Conservation (phyloP, 2,888 invertebrate species). For the Polydrusus tereticollis region DNA sequence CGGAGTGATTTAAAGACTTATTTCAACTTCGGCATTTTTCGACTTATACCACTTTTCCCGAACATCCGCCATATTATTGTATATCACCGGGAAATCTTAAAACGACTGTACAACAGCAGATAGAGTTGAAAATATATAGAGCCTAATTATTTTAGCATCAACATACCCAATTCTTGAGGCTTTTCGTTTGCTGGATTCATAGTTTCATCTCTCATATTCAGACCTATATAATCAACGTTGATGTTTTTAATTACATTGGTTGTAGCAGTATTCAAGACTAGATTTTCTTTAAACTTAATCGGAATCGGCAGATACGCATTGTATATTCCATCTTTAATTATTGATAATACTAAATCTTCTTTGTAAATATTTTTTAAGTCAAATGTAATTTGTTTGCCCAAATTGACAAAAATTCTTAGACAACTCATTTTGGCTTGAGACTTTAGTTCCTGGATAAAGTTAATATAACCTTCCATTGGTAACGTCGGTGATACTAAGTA, state of each 20-base stretch:
- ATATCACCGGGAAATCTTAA: too few species aligned
- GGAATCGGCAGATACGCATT: conserved; percentile 59
- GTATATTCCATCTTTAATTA: conserved; percentile 72
- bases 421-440: conserved; percentile 54
- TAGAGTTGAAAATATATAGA: too few species aligned
- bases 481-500: conserved; percentile 59
- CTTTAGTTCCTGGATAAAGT: conserved; percentile 60
- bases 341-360: conserved; percentile 84
- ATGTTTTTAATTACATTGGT: conserved; percentile 55
- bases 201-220: conserved; percentile 63
- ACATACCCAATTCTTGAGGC: conserved; percentile 53
- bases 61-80: too few species aligned
- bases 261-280: conserved; percentile 47
- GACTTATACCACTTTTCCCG: too few species aligned
- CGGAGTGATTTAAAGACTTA: too few species aligned
- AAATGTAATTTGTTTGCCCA: conserved; percentile 76
- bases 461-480: conserved; percentile 62
- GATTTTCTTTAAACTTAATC: conserved; percentile 58
- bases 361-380: conserved; percentile 73
- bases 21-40: too few species aligned
- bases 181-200: conserved; percentile 53
- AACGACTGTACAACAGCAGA: too few species aligned
- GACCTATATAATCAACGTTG: conserved; percentile 60
- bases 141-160: too few species aligned
- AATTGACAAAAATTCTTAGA: conserved; percentile 70